Base-by-base conservation (phyloP, 2,797 vertebrate genomes). In the Sebastiscus albofasciatus region DNA sequence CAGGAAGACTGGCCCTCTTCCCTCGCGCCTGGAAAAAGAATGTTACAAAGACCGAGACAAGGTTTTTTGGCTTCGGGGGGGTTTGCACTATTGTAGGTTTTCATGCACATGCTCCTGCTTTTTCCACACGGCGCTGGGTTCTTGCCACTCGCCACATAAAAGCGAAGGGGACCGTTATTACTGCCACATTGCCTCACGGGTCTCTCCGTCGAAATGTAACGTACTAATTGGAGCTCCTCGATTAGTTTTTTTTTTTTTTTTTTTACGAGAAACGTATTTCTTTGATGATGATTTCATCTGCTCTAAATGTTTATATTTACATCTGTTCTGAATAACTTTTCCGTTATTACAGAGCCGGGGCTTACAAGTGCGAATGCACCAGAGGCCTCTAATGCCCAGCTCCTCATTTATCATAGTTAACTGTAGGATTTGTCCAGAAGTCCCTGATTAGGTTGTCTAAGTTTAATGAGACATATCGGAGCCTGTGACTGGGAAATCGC, bases 381-480 rank as follows among this genome's bases (percentile, higher is more conserved):
- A 6, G 65, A 74, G 79, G 70, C 42, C 62, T 42, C 42, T 9
- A 24, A 59, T 29, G 66, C 75, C 36, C 20, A 33, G 61, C 67
- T 81, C 73, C 83, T 81, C 88, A 83, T 93, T 90, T 82, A 85
- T 94, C 89, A 87, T 82, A 67, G 87, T 94, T 92, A 92, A 87
- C 77, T 81, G n/a, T 10, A 77, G 34, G 65, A 87, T 92, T 85
- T 79, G 78, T 85, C 82, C 78, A 80, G 52, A 83, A 88, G 72
- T 90, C 80, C 56, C 88, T 90, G 84, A 90, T 93, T 89, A 85
- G 78, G 70, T 82, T 86, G 86, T 92, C 83, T 86, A 81, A 67
- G 80, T 85, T 84, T 91, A 94, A 93, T 90, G 91, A 91, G 94
- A 91, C 87, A 74, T 72, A 80, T 80, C 72, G 12, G 78, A 86